Evolutionary conservation across 2,797 vertebrate species (phyloP), one percentile per base, ranked within the genome.

Genomic region (Oreonectes daqikongensis): DNA sequence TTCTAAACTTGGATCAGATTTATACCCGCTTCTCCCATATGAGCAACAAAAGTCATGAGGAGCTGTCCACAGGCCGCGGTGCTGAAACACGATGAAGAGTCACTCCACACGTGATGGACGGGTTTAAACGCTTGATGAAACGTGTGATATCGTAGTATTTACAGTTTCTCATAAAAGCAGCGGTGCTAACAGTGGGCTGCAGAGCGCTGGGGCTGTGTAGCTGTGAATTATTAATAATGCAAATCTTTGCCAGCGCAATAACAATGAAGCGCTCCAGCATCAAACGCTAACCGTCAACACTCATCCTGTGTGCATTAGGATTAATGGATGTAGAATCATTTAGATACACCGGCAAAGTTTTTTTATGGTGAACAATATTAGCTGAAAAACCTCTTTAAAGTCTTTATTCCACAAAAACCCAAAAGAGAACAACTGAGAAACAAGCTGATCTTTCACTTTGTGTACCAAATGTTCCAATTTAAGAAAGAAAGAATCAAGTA

Each of bases 51-150:
- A n/a, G n/a, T n/a, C n/a, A n/a, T n/a, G n/a, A n/a, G 84, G 86
- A 85, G 84, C 87, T 87, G 75, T 87, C 80, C 86, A 81, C 32
- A 32, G 1, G 0, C 8, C 0, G 20, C 60, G 75, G 87, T 88
- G 77, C 86, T 89, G 87, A 87, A 86, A 72, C 4, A 53, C 38
- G 28, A 24, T 26, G 17, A 10, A 22, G 7, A 53, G 7, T 53
- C 20, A 20, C 17, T 14, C 69, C 15, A 10, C 24, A 60, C 22
- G 20, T 30, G 7, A 48, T 32, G 6, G 57, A 24, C 57, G 11
- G 3, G 7, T 44, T 15, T 20, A 4, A 2, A 0, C 18, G 26
- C 68, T 46, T 32, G 2, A 11, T 28, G 18, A 46, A 71, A 14
- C 20, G 38, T 20, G 4, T 26, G 20, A 44, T 61, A 64, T 12